Percentiles rank a stretch among this genome's conserved stretches.
Conservation (phyloP, 2,888 invertebrate genomes). For the Macrosoma leucophasiata region DNA sequence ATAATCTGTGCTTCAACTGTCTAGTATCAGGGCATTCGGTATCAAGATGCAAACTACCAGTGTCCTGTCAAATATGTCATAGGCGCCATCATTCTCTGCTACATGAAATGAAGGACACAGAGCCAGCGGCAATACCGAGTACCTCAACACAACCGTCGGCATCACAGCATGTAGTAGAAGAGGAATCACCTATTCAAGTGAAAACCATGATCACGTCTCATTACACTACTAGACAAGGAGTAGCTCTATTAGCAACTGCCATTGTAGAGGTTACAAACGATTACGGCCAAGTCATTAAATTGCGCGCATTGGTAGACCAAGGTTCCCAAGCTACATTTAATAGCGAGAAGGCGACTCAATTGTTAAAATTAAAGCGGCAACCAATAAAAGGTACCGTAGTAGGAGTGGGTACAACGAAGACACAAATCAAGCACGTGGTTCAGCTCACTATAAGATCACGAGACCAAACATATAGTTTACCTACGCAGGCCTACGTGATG, state of each 20-base stretch:
- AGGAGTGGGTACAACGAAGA: conserved; percentile 10
- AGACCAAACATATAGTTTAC: conserved; percentile 1
- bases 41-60: conserved; percentile 5
- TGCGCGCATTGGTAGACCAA: conserved; percentile 20
- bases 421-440: conserved; percentile 8
- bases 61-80: conserved; percentile 13
- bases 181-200: conserved; percentile 1
- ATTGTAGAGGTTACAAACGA: background rate
- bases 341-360: conserved; percentile 18
- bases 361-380: conserved; percentile 5
- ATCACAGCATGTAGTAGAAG: conserved; percentile 4
- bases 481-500: conserved; percentile 6
- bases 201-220: conserved; percentile 18
- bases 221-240: conserved; percentile 1
- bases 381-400: conserved; percentile 3
- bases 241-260: conserved; percentile 4
- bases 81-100: conserved; percentile 14
- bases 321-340: conserved; percentile 22
- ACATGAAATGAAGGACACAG: conserved; percentile 12
- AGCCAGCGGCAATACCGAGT: conserved; percentile 3
- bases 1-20: conserved; percentile 12
- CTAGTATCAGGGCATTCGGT: conserved; percentile 11
- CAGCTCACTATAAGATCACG: conserved; percentile 5
- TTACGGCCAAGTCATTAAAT: conserved; percentile 4
- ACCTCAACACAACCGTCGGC: background rate